Evolutionary conservation across 2,113 vertebrate species (phyloP).

Genomic region (Hippopotamus amphibius): DNA sequence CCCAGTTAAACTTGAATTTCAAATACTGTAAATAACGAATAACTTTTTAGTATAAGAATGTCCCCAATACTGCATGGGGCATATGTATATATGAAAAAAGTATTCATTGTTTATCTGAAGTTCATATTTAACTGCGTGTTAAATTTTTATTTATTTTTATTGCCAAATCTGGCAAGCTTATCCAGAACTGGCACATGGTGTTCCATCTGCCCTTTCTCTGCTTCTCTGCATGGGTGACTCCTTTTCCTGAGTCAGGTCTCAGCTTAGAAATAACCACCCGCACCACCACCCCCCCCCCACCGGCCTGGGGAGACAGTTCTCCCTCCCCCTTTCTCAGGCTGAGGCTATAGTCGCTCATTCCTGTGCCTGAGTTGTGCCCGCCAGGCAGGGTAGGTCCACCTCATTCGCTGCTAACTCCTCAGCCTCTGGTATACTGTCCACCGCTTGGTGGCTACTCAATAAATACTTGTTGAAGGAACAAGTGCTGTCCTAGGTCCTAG

Average conservation of each 20-base stretch:
- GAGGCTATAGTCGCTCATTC: background rate
- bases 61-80: background rate
- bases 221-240: background rate
- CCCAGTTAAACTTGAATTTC: background rate
- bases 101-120: background rate
- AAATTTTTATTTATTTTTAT: conserved; percentile 37
- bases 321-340: background rate
- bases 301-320: background rate
- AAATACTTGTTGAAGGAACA: background rate
- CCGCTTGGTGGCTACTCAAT: background rate
- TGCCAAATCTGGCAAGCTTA: conserved; percentile 1
- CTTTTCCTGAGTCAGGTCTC: background rate
- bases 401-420: background rate
- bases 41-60: background rate
- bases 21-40: background rate
- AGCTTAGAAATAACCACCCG: background rate
- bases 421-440: background rate
- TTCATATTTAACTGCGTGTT: conserved; percentile 43
- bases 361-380: background rate
- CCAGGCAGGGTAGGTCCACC: background rate
- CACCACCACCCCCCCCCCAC: background rate
- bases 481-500: background rate
- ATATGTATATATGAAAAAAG: background rate
- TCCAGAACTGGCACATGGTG: background rate
- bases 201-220: background rate